These are phyloP conservation scores for Temnothorax unifasciatus DNA, from an alignment of 2,888 invertebrate genomes.

Conservation along the genomic window DNA sequence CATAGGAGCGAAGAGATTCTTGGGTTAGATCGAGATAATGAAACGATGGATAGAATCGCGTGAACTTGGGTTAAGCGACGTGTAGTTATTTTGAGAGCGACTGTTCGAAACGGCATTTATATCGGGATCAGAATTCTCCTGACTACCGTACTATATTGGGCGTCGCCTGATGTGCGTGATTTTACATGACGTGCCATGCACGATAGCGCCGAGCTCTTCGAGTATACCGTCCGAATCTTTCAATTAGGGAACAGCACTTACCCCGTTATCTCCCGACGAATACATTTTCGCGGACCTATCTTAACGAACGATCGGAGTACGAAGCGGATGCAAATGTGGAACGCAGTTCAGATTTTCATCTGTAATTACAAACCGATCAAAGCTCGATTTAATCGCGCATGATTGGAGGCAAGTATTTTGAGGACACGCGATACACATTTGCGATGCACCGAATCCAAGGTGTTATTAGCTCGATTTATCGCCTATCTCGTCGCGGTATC, in stretches of 20 bases:
- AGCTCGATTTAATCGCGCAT: conserved; percentile 20
- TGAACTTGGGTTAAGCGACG: conserved; percentile 13
- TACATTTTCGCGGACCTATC: conserved; percentile 11
- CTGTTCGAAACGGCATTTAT: conserved; percentile 27
- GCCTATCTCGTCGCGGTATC: background rate
- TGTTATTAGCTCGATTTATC: conserved; percentile 27
- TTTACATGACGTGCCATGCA: conserved; percentile 20
- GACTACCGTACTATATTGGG: background rate
- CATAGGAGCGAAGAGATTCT: background rate
- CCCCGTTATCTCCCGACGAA: conserved; percentile 31
- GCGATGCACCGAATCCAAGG: background rate
- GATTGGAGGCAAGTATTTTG: conserved; percentile 6
- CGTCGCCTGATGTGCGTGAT: conserved; percentile 25
- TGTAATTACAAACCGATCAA: conserved; percentile 35
- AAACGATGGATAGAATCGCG: conserved; percentile 27
- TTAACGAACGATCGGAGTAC: conserved; percentile 24
- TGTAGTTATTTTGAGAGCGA: background rate
- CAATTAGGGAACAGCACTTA: conserved; percentile 24
- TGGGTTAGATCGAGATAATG: background rate
- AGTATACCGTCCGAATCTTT: conserved; percentile 35
- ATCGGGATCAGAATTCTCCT: background rate
- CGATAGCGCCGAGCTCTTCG: background rate
- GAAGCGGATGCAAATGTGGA: conserved; percentile 29
- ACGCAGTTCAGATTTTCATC: conserved; percentile 26
- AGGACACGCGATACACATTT: conserved; percentile 1